phyloP scores from a whole-genome alignment of 2,113 vertebrate genomes.

The Coryphaenoides rupestris region DNA sequence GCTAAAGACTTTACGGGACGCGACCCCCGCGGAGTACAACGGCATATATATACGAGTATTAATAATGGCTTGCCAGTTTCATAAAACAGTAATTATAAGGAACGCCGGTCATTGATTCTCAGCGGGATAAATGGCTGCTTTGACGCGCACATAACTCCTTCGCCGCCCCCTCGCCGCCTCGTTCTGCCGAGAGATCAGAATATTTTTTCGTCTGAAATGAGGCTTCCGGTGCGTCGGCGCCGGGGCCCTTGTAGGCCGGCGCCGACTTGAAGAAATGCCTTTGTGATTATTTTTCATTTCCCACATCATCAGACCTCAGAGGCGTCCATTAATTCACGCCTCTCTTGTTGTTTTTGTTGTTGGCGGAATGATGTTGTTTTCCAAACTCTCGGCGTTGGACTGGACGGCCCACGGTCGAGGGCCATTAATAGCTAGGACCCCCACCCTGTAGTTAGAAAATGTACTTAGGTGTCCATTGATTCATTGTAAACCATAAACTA shows the following conservation, averaged over 20 bases:
- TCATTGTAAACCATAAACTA: too few relatives aligned
- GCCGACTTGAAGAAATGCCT: constrained; percentile 23
- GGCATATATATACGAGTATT: constrained; percentile 43
- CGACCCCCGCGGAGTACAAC: constrained; percentile 31
- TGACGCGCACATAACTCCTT: constrained; percentile 27
- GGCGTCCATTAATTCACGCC: constrained; percentile 37
- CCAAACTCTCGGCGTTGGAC: too few relatives aligned
- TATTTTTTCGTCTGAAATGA: constrained; percentile 15
- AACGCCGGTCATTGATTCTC: constrained; percentile 35
- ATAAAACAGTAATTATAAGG: constrained; percentile 29
- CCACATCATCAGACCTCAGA: constrained; percentile 37
- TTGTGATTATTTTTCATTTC: constrained; percentile 33
- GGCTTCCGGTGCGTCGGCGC: constrained; percentile 41
- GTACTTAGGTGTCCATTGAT: too few relatives aligned
- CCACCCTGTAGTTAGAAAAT: too few relatives aligned
- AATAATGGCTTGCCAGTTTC: too few relatives aligned
- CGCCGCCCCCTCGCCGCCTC: constrained; percentile 18
- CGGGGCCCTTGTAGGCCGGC: constrained; percentile 36
- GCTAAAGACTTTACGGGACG: constrained; percentile 36
- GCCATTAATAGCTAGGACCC: too few relatives aligned
- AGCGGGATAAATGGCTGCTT: constrained; percentile 26
- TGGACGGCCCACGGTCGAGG: too few relatives aligned
- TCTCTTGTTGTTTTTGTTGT: background rate
- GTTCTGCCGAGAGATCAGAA: constrained; percentile 17
- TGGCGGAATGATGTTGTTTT: too few relatives aligned